A percentile compares a stretch with the other conserved stretches of the same genome.
These are phyloP conservation scores for Tachina lurida DNA, from an alignment of 2,888 invertebrate genomes.

Conservation along the genomic window DNA sequence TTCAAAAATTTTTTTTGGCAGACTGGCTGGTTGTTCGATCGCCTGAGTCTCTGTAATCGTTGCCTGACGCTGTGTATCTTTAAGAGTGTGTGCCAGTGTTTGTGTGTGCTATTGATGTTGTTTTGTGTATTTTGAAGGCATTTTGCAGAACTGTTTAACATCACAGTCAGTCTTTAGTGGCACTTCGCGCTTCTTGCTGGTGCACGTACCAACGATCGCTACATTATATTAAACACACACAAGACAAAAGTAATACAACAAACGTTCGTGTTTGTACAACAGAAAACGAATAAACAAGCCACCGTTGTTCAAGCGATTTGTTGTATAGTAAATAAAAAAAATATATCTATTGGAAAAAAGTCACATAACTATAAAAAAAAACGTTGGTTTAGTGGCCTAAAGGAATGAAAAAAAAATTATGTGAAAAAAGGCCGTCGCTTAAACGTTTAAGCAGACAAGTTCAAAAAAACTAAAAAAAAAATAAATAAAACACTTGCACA, in stretches of 20 bases:
- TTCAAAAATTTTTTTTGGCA: conserved; percentile 31
- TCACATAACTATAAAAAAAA: not conserved
- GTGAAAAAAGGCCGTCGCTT: conserved; percentile 63
- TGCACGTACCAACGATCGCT: conserved; percentile 71
- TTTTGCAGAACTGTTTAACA: conserved; percentile 82
- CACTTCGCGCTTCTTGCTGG: conserved; percentile 81
- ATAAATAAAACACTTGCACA: not conserved
- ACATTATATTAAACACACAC: conserved; percentile 20
- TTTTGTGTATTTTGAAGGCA: conserved; percentile 72
- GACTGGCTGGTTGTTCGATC: conserved; percentile 63
- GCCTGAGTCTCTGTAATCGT: conserved; percentile 71
- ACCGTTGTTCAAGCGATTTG: conserved; percentile 43
- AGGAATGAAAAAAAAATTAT: conserved; percentile 16
- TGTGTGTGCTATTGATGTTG: conserved; percentile 17
- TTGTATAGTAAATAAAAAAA: conserved; percentile 19
- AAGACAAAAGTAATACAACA: not conserved
- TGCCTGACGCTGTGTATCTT: conserved; percentile 71
- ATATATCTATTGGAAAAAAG: not conserved
- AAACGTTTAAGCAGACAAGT: not conserved
- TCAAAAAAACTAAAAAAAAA: conserved; percentile 6
- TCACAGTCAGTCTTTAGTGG: conserved; percentile 81
- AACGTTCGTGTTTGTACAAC: conserved; percentile 53
- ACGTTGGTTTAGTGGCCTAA: conserved; percentile 4
- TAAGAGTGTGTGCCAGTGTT: conserved; percentile 16
- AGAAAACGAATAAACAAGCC: conserved; percentile 55